Percentiles rank a stretch among this genome's conserved stretches.
Evolutionary conservation across 2,888 invertebrate species (phyloP).

Genomic region (Steromphala cineraria): DNA sequence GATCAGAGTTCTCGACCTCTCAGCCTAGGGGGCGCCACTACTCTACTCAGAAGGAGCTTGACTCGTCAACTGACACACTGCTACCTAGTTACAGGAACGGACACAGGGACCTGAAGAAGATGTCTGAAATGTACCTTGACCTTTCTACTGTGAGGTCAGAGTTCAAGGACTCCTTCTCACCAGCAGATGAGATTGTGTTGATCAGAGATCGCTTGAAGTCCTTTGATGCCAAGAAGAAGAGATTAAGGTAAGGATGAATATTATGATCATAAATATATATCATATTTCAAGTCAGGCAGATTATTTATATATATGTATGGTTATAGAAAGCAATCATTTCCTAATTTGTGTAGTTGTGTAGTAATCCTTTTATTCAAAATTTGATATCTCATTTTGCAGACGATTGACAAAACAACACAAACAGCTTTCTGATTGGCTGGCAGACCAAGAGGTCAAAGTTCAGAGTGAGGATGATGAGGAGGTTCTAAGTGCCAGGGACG

Average conservation of each 20-base stretch:
- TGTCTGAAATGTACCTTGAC: slow-evolving; percentile 3
- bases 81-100: neutral
- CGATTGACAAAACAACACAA: slow-evolving; percentile 58
- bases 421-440: slow-evolving; percentile 58
- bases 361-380: no score
- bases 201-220: slow-evolving; percentile 59
- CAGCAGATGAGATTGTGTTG: slow-evolving; percentile 51
- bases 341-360: no score
- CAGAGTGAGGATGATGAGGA: slow-evolving; percentile 48
- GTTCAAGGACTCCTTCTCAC: slow-evolving; percentile 26
- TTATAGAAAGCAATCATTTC: no score
- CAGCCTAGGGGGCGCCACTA: neutral
- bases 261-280: no score
- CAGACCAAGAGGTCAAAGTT: slow-evolving; percentile 43
- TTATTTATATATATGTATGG: no score
- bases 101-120: neutral
- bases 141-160: neutral
- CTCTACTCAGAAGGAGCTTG: neutral
- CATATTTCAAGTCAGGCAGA: no score
- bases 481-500: slow-evolving; percentile 46
- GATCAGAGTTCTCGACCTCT: neutral
- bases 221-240: slow-evolving; percentile 61
- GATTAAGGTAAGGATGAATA: slow-evolving; percentile 62
- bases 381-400: slow-evolving; percentile 34
- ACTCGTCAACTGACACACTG: neutral